Evolutionary conservation across 2,113 vertebrate species (phyloP), one percentile per base, ranked within the genome.

Genomic region (Sporophila hypoxantha): DNA sequence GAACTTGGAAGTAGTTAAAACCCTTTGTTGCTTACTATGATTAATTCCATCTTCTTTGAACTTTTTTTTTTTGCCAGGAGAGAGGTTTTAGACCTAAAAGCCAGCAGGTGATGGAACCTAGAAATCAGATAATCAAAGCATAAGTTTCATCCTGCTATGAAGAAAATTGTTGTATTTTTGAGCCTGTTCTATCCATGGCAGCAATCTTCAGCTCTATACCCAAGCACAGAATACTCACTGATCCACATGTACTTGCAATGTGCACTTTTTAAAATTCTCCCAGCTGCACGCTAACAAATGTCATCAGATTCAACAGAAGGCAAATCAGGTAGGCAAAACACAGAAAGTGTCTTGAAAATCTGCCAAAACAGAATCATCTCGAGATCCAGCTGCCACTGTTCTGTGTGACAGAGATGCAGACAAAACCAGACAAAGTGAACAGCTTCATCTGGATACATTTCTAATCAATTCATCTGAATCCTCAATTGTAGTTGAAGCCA

Each of bases 251-350:
- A 47, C 90, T 94, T 91, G 78, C 84, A 79, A 86, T 14, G 47
- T 68, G 61, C 52, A 76, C 79, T 89, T 94, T 80, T 82, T 41
- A 1, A 52, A 88, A 79, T 66, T 89, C 76, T 85, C 92, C 85
- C 91, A 94, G 93, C 91, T 92, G 76, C 88, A 74, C 0, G 2
- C 69, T 87, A 92, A 90, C 88, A 93, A 96, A 96, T 92, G 92
- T 92, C 94, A 93, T 92, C 91, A 89, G 79, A 95, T 95, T 88
- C 92, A 89, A 87, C 94, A 92, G 93, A 82, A 22, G 49, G 90
- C 89, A 95, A 92, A 96, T 96, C 94, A 97, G 90, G 92, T 91
- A 96, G 89, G 90, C 87, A 93, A 96, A 96, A 93, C 94, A 96
- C 83, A 95, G 94, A 92, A 66, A 36, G 25, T 32, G 52, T 76